Evolutionary conservation across 53 echinoderm and acorn worm species (phyloP), one percentile per base, ranked within the genome.

Genomic region (Pentamera pediparva): DNA sequence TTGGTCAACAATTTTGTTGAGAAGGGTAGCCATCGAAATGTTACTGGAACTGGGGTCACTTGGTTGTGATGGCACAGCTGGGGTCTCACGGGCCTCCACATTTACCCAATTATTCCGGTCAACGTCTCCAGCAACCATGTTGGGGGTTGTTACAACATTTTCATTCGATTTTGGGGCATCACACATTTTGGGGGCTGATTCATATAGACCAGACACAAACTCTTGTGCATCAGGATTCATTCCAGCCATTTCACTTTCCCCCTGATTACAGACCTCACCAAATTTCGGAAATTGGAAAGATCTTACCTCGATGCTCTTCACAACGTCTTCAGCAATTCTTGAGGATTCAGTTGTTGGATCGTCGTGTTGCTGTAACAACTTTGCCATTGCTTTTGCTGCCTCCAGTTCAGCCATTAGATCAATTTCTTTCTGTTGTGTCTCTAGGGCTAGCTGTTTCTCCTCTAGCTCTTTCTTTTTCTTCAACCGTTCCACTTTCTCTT

Each of bases 401-500:
- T 59, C 6, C 26, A 69, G 18, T 40, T 83, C 60, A 0, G 70
- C 63, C 1, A 49, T 41, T 28, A 59, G 13, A 19, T 69, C 55
- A 32, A 56, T 58, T 34, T 52, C 35, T 53, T 49, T 20, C 49
- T 79, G 71, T 55, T 84, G 41, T 34, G 31, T 54, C 13, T 79
- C 75, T 4, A 79, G 33, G 13, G 60, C 43, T 45, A 17, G 20
- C 32, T 62, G 65, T 32, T 63, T 52, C 10, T 85, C 79, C 69
- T 76, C 45, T 11, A 85, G 40, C 26, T 56, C 64, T 26, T 75
- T 80, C 6, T 67, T 10, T 13, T 37, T 39, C 15, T 35, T 62
- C 10, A 85, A 17, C 13, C 37, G 62, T 37, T 25, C 27, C 21
- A 75, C 79, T 35, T 61, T 75, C 75, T 79, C 74, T 62, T 79